phyloP scores from a whole-genome alignment of 1,140 invertebrate species.

The Drosophila rufa region DNA sequence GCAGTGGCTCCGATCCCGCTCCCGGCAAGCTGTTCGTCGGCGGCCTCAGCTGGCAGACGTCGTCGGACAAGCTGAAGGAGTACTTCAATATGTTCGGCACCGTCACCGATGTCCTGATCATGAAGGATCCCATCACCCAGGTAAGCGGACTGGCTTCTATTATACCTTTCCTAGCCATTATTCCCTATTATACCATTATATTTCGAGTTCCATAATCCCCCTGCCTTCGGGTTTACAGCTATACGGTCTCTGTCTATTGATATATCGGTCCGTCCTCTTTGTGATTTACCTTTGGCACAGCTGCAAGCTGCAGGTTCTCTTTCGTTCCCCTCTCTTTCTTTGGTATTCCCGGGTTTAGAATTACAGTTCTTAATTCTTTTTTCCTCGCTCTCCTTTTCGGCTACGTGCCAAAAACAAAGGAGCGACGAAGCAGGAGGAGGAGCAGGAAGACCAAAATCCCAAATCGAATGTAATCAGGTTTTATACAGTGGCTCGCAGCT shows the following conservation, averaged over 20 bases:
- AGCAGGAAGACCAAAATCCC: constrained; percentile 7
- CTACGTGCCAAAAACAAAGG: constrained; percentile 60
- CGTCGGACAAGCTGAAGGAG: constrained; percentile 94
- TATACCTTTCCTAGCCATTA: constrained; percentile 6
- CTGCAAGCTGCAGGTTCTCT: constrained; percentile 49
- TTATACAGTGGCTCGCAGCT: too few relatives aligned
- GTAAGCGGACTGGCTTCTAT: constrained; percentile 86
- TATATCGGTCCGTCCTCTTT: constrained; percentile 28
- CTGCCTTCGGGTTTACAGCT: constrained; percentile 63
- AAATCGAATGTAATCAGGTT: constrained; percentile 46
- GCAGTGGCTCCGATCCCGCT: constrained; percentile 88
- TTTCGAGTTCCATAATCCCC: constrained; percentile 26
- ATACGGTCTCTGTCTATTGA: constrained; percentile 26
- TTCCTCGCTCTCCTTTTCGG: constrained; percentile 4
- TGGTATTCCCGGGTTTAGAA: constrained; percentile 50
- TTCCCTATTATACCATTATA: constrained; percentile 14
- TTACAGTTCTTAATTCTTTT: constrained; percentile 44
- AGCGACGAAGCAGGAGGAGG: background rate
- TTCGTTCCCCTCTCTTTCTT: constrained; percentile 14
- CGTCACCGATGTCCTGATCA: constrained; percentile 96
- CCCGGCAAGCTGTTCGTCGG: constrained; percentile 96
- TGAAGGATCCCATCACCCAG: constrained; percentile 97
- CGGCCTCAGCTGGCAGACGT: constrained; percentile 96
- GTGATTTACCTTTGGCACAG: constrained; percentile 55
- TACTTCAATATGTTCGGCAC: constrained; percentile 96